Evolutionary conservation across 2,797 vertebrate genomes (phyloP).

Genomic region (Lophotriccus pileatus): DNA sequence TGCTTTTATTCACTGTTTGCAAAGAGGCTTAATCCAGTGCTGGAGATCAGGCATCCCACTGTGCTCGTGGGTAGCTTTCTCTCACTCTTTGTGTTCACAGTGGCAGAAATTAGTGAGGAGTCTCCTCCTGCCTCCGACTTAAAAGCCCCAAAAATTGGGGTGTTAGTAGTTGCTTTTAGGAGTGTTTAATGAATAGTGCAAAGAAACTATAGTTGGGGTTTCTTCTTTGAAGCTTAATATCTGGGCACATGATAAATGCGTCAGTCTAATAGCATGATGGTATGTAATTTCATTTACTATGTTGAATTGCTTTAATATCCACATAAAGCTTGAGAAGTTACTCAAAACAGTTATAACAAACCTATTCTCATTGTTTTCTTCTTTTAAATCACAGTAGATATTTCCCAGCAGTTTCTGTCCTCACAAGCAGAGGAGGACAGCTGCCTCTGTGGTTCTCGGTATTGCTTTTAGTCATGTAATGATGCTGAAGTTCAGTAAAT

Average conservation of each 20-base stretch:
- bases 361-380: neutral
- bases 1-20: conserved; percentile 78
- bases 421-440: neutral
- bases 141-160: conserved; percentile 49
- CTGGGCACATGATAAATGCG: neutral
- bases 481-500: neutral
- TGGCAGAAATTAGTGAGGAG: conserved; percentile 69
- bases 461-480: neutral
- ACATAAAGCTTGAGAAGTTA: neutral
- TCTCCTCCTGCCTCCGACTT: conserved; percentile 44
- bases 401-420: neutral
- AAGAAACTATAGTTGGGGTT: neutral
- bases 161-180: conserved; percentile 20
- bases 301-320: neutral
- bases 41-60: conserved; percentile 73
- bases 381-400: neutral
- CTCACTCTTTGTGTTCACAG: conserved; percentile 67
- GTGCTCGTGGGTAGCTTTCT: conserved; percentile 69
- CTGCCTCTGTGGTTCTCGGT: neutral
- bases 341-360: neutral
- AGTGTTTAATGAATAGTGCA: neutral
- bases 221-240: neutral
- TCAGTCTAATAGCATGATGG: neutral
- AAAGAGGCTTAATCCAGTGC: conserved; percentile 79
- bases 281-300: neutral